Evolutionary conservation across 2,113 vertebrate species (phyloP).

Genomic region (Osmerus mordax): DNA sequence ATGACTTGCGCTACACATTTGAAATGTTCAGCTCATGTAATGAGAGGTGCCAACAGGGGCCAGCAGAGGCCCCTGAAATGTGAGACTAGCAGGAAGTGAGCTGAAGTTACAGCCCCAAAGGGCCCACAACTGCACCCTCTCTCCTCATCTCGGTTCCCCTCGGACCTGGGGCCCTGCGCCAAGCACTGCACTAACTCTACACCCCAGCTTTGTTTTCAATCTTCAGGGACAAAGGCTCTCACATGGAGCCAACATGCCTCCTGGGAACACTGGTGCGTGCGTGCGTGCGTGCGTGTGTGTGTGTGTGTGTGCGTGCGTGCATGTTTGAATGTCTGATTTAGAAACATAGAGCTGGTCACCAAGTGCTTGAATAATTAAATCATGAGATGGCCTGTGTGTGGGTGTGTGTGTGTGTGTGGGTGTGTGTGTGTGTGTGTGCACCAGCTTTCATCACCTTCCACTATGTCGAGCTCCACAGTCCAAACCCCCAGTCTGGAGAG

Average conservation of each 20-base stretch:
- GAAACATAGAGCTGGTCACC: slow-evolving; percentile 18
- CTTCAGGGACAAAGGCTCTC: background rate
- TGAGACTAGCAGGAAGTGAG: slow-evolving; percentile 7
- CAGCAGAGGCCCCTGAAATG: slow-evolving; percentile 7
- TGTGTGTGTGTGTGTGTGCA: background rate
- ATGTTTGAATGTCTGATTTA: background rate
- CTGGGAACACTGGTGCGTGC: background rate
- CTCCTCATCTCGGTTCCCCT: background rate
- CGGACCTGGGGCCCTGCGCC: background rate
- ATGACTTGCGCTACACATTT: too few species aligned
- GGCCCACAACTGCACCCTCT: background rate
- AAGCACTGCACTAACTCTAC: background rate
- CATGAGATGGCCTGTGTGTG: slow-evolving; percentile 22
- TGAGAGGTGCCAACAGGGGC: background rate
- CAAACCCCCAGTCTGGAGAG: background rate
- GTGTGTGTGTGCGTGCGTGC: background rate
- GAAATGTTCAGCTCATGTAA: background rate
- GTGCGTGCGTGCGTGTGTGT: background rate
- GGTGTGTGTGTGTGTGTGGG: background rate
- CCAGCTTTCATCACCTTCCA: slow-evolving; percentile 16
- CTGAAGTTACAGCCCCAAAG: slow-evolving; percentile 1
- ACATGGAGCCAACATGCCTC: slow-evolving; percentile 6
- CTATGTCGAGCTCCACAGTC: background rate
- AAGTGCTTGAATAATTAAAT: slow-evolving; percentile 19
- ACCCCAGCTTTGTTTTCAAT: background rate